phyloP scores from a whole-genome alignment of 2,888 invertebrate species.

The Prenolepis imparis region DNA sequence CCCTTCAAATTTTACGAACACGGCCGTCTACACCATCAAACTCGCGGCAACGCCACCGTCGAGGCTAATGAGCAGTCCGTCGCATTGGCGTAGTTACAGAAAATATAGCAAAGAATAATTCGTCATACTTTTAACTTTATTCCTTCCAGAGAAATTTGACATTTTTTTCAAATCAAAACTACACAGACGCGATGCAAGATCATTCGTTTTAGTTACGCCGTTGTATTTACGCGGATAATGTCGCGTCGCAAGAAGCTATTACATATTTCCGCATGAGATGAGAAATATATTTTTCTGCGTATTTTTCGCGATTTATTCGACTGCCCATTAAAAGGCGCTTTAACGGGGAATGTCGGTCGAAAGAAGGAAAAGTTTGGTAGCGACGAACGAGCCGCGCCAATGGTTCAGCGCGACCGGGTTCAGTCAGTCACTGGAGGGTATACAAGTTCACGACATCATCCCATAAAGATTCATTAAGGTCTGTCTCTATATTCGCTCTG shows the following conservation, averaged over 20 bases:
- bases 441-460: slow-evolving; percentile 86
- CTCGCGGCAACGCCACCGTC: slow-evolving; percentile 76
- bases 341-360: slow-evolving; percentile 50
- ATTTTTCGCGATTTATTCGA: slow-evolving; percentile 3
- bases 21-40: slow-evolving; percentile 78
- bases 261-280: not conserved
- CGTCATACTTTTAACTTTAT: not conserved
- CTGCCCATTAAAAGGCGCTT: not conserved
- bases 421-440: slow-evolving; percentile 86
- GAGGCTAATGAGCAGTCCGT: slow-evolving; percentile 82
- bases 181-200: not conserved
- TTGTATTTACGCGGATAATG: not conserved
- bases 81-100: slow-evolving; percentile 79
- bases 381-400: slow-evolving; percentile 77
- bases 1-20: slow-evolving; percentile 83
- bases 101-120: slow-evolving; percentile 4
- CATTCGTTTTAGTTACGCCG: not conserved
- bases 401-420: slow-evolving; percentile 81
- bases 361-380: slow-evolving; percentile 53
- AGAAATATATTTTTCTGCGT: not conserved
- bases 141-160: not conserved
- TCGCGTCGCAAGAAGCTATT: not conserved
- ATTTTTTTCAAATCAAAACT: not conserved
- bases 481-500: slow-evolving; percentile 83
- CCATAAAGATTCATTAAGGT: slow-evolving; percentile 86